These are phyloP conservation scores for Chironex yamaguchii DNA, from an alignment of 30 jellyfish, hydroid and myxozoan genomes.

Conservation along the genomic window DNA sequence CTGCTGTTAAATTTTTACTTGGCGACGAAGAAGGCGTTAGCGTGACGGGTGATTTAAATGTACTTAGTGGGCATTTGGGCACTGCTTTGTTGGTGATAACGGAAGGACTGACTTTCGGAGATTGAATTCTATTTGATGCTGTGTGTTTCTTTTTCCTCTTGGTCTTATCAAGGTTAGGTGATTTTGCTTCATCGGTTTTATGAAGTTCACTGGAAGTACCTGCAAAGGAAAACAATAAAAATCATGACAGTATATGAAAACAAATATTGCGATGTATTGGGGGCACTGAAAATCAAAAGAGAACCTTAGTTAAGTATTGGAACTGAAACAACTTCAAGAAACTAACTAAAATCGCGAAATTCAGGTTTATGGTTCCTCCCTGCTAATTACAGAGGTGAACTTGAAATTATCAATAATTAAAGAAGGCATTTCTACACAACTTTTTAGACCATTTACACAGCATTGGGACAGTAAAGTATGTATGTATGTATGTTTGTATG, in stretches of 20 bases:
- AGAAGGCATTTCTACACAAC: no score
- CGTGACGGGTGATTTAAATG: slow-evolving; percentile 36
- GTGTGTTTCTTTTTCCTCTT: slow-evolving; percentile 79
- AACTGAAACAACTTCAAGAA: no score
- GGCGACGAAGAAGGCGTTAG: slow-evolving; percentile 10
- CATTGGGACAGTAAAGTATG: no score
- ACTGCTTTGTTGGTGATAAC: slow-evolving; percentile 23
- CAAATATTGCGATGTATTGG: no score
- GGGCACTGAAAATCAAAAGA: no score
- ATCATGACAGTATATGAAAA: neutral
- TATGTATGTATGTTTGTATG: no score
- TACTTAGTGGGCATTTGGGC: neutral
- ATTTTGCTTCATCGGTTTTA: neutral
- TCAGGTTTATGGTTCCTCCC: no score
- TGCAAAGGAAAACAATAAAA: neutral
- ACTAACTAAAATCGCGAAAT: no score
- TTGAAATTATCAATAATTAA: no score
- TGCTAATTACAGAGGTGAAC: no score
- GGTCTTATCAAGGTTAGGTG: slow-evolving; percentile 64
- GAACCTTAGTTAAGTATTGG: no score
- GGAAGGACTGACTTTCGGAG: slow-evolving; percentile 38
- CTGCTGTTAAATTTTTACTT: neutral
- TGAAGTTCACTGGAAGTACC: neutral
- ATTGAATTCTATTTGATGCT: slow-evolving; percentile 17
- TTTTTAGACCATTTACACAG: no score